A percentile compares a stretch with the other conserved stretches of the same genome.
Conservation (phyloP, 2,797 vertebrate species). For the Kryptopterus vitreolus region DNA sequence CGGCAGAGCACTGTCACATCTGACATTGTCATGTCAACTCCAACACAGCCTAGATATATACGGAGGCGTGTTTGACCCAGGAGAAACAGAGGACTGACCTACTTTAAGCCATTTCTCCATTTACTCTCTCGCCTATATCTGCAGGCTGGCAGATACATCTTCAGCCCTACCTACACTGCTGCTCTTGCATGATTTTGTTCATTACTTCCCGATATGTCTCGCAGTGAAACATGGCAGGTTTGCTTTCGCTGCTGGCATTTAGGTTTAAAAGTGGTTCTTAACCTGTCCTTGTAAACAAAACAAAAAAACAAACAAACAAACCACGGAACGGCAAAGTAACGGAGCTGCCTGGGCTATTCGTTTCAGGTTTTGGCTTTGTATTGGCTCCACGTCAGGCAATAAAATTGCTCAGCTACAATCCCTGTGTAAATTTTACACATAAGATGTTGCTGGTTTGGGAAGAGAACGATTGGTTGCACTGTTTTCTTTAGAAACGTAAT, state of each 20-base stretch:
- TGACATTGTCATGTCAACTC: constrained; percentile 51
- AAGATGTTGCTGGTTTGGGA: not conserved
- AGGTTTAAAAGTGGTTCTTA: not conserved
- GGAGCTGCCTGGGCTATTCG: not conserved
- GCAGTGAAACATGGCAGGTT: not conserved
- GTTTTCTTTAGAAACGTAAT: not conserved
- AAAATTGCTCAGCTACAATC: not conserved
- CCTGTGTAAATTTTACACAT: not conserved
- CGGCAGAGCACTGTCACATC: constrained; percentile 49
- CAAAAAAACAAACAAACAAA: too few species aligned
- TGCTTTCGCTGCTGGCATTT: not conserved
- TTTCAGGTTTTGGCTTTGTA: not conserved
- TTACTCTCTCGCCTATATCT: constrained; percentile 57
- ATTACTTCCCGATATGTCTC: not conserved
- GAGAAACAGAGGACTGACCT: constrained; percentile 57
- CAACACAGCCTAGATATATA: constrained; percentile 45
- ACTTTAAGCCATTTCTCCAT: constrained; percentile 61
- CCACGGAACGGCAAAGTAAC: too few species aligned
- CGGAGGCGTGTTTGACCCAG: constrained; percentile 53
- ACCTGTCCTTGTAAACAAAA: not conserved
- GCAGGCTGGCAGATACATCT: constrained; percentile 51
- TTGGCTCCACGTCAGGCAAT: not conserved
- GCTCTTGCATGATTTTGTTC: not conserved
- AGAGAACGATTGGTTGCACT: not conserved
- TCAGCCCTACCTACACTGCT: constrained; percentile 47